A percentile compares a stretch with the other conserved stretches of the same genome.
These are phyloP conservation scores for Battus philenor DNA, from an alignment of 1,140 invertebrate genomes.

Conservation along the genomic window DNA sequence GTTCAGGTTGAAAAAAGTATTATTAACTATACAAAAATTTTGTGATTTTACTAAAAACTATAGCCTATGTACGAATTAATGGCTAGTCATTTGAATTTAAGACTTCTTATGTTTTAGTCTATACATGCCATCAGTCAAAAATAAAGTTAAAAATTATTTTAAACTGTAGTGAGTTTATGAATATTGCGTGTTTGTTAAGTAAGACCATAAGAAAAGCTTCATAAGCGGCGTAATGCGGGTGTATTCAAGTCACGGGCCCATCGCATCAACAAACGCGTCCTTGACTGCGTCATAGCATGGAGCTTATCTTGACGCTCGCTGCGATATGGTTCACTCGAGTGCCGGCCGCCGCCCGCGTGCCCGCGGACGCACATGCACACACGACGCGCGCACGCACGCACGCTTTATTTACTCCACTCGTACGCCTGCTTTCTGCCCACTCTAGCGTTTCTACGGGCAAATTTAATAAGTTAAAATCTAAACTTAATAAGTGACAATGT, in stretches of 20 bases:
- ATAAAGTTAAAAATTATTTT: background rate
- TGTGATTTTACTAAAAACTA: too few species aligned
- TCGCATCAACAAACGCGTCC: constrained; percentile 56
- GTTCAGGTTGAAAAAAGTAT: constrained; percentile 1
- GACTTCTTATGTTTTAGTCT: background rate
- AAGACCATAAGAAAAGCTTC: constrained; percentile 24
- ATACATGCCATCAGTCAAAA: background rate
- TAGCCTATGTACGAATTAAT: background rate
- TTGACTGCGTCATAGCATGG: constrained; percentile 41
- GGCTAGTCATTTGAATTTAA: background rate
- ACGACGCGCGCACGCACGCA: constrained; percentile 20
- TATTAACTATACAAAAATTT: constrained; percentile 1
- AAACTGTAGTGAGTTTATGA: too few species aligned
- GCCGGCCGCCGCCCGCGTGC: constrained; percentile 32
- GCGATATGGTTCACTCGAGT: constrained; percentile 49
- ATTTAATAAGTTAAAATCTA: constrained; percentile 14
- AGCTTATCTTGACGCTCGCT: constrained; percentile 55
- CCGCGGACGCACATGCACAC: constrained; percentile 22
- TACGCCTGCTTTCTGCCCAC: constrained; percentile 12
- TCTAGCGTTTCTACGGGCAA: constrained; percentile 8
- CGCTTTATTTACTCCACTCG: constrained; percentile 51
- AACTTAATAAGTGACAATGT: constrained; percentile 39
- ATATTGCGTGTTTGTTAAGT: too few species aligned
- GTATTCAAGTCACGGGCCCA: constrained; percentile 56
- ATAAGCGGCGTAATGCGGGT: constrained; percentile 38